These are phyloP conservation scores for Trematocara nigrifrons DNA, from an alignment of 2,113 vertebrate species.

Conservation along the genomic window DNA sequence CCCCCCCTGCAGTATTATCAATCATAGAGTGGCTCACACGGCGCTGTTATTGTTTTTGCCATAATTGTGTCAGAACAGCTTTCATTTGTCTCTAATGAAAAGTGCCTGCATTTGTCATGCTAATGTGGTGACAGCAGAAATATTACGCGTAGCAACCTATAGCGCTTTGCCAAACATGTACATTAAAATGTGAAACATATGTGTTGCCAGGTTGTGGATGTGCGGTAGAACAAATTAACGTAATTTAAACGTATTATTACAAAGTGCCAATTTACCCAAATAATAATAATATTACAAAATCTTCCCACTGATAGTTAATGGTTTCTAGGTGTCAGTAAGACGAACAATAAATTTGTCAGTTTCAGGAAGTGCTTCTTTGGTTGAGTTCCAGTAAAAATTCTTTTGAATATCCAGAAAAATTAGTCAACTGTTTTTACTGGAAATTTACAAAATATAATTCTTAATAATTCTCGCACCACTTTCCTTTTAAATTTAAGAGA, in stretches of 20 bases:
- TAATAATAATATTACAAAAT: background rate
- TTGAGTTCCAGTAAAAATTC: background rate
- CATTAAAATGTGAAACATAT: conserved; percentile 15
- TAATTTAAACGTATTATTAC: conserved; percentile 12
- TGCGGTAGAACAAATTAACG: conserved; percentile 3
- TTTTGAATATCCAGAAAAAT: background rate
- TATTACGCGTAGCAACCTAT: conserved; percentile 40
- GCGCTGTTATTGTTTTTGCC: conserved; percentile 69
- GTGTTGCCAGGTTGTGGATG: conserved; percentile 2
- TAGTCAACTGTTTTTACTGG: background rate
- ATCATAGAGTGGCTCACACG: conserved; percentile 60
- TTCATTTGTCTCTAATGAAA: conserved; percentile 72
- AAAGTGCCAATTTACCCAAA: background rate
- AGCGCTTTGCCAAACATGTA: background rate
- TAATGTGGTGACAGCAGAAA: conserved; percentile 58
- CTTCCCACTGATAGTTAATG: background rate
- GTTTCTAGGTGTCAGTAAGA: background rate
- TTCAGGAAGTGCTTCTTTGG: background rate
- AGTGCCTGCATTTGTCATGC: conserved; percentile 62
- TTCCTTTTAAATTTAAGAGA: background rate
- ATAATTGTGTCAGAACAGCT: conserved; percentile 67
- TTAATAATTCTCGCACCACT: rapidly evolving
- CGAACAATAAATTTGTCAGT: rapidly evolving
- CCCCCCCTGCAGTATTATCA: conserved; percentile 63
- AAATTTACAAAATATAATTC: background rate